These are phyloP conservation scores for Corythaeola cristata DNA, from an alignment of 2,113 vertebrate species.

Conservation along the genomic window DNA sequence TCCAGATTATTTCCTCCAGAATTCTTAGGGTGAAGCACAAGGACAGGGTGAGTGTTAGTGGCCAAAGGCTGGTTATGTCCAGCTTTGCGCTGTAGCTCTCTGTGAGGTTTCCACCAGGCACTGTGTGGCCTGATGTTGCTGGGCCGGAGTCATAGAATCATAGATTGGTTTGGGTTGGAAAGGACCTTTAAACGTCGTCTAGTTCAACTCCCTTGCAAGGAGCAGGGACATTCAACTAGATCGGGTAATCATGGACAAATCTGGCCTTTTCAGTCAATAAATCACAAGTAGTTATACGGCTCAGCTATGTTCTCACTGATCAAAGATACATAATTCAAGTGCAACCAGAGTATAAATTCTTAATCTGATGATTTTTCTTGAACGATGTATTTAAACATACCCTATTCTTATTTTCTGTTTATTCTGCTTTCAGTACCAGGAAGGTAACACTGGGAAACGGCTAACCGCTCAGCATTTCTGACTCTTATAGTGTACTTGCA, in stretches of 20 bases:
- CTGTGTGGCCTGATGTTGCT: accelerated
- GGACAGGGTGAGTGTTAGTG: background rate
- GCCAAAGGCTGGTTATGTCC: background rate
- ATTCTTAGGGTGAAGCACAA: background rate
- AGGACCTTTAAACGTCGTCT: background rate
- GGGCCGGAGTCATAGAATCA: background rate
- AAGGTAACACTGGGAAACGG: background rate
- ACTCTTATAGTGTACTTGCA: background rate
- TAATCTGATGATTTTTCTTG: background rate
- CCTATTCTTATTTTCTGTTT: background rate
- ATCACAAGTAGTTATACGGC: background rate
- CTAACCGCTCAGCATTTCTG: background rate
- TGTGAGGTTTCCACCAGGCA: background rate
- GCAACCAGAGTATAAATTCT: background rate
- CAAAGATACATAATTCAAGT: background rate
- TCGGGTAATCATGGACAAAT: background rate
- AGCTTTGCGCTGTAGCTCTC: background rate
- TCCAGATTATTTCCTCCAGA: background rate
- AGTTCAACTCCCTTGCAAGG: background rate
- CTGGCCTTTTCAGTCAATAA: background rate
- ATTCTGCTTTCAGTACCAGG: background rate
- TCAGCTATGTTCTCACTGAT: background rate
- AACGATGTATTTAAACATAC: background rate
- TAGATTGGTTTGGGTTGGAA: background rate
- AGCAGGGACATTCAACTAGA: background rate